Evolutionary conservation across 2,888 invertebrate species (phyloP).

Genomic region (Diarsia dahlii): DNA sequence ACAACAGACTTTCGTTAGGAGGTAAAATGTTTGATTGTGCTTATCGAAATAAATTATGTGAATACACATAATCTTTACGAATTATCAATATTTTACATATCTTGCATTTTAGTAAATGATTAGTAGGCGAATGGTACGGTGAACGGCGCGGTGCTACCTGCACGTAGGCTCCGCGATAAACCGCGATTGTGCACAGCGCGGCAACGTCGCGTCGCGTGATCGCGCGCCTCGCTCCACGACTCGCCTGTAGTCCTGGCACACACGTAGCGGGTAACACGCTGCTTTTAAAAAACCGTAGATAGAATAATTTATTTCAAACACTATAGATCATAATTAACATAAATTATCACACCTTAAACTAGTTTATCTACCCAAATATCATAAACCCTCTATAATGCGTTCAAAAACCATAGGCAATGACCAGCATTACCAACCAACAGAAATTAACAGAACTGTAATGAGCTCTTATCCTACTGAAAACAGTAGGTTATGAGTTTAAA

Average conservation of each 20-base stretch:
- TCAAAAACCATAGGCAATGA: no score
- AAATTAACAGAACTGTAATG: no score
- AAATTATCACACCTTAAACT: no score
- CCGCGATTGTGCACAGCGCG: slow-evolving; percentile 56
- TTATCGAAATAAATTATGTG: neutral
- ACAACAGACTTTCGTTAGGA: neutral
- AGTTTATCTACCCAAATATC: no score
- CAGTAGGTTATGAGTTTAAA: no score
- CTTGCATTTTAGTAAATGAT: slow-evolving; percentile 16
- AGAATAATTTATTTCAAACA: no score
- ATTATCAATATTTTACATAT: slow-evolving; percentile 9
- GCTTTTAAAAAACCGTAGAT: neutral
- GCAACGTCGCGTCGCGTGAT: slow-evolving; percentile 69
- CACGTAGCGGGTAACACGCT: slow-evolving; percentile 13
- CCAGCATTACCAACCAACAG: no score
- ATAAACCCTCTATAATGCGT: no score
- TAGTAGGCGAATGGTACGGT: neutral
- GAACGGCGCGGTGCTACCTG: neutral
- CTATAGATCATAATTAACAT: no score
- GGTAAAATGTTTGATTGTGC: neutral
- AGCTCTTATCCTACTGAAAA: no score
- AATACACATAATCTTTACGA: neutral
- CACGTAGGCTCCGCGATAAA: slow-evolving; percentile 25
- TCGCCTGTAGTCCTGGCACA: slow-evolving; percentile 23
- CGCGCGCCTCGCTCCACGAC: slow-evolving; percentile 48